Base-by-base conservation (phyloP, 2,797 vertebrate genomes). In the Ciconia nigra region DNA sequence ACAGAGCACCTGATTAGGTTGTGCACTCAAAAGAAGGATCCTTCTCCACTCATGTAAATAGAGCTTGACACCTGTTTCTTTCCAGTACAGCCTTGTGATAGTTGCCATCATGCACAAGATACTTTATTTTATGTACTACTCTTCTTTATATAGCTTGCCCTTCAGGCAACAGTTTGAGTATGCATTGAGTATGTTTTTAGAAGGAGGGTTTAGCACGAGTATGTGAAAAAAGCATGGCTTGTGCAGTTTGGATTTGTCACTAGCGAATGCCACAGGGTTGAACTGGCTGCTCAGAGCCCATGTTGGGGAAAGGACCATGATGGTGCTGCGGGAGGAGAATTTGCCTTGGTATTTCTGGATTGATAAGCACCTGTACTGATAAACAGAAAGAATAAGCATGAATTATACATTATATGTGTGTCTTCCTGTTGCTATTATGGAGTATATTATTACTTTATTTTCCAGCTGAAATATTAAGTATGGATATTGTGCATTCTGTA, bases 31-130 rank as follows among this genome's bases (percentile, higher is more conserved):
- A 42, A 33, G 65, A 76, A 46, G n/a, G 7, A 47, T 63, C 47
- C 39, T 70, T 37, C 35, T 52, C 11, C 55, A 2, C 51, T 89
- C 0, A 0, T 33, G 37, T 59, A 31, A 10, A 41, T 22, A 70
- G 31, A 89, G 47, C 33, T 90, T 41, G n/a, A 85, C 39, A 29
- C 4, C 8, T 35, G 3, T 52, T 70, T 62, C 35, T 6, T 65
- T 87, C 19, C 81, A 70, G 13, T 7, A 1, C 0, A 0, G 33
- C 42, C 6, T 1, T 42, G 29, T 2, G 1, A 11, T 55, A 29
- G 1, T 24, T 66, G 35, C 17, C 24, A 29, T 65, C 66, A 2
- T 10, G 20, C 46, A 47, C 65, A 28, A 35, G 46, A 7, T 37
- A 4, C 21, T 54, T 62, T 35, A 41, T 20, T 57, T 42, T 31